A percentile compares a stretch with the other conserved stretches of the same genome.
phyloP scores from a whole-genome alignment of 2,113 vertebrate species.

The Poecilia latipinna region DNA sequence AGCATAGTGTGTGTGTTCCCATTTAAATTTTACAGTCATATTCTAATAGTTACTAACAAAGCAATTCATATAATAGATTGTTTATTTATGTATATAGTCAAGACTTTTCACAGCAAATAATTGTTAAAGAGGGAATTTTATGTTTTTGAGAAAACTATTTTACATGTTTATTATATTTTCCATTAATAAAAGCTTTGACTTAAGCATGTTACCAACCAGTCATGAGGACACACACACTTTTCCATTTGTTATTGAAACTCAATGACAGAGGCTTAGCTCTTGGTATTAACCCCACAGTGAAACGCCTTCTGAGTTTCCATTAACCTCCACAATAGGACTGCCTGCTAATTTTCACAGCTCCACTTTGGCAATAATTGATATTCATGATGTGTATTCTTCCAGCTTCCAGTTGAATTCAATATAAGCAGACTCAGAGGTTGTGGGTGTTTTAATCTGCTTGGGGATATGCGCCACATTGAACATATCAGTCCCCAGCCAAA shows the following conservation, averaged over 20 bases:
- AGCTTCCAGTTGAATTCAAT: constrained; percentile 53
- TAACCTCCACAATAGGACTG: constrained; percentile 64
- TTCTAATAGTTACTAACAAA: too few relatives aligned
- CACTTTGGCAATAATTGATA: constrained; percentile 77
- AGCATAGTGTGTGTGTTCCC: too few relatives aligned
- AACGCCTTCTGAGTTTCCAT: constrained; percentile 61
- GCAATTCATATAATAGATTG: too few relatives aligned
- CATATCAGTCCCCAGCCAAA: constrained; percentile 13
- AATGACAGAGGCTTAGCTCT: constrained; percentile 47
- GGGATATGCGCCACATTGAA: constrained; percentile 34
- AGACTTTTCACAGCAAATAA: background rate
- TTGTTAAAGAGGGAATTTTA: background rate
- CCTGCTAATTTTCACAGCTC: constrained; percentile 66
- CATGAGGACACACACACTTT: constrained; percentile 39
- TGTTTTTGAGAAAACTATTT: background rate
- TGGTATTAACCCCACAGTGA: constrained; percentile 55
- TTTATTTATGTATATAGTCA: background rate
- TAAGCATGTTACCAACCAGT: constrained; percentile 27
- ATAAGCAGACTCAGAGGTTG: constrained; percentile 39
- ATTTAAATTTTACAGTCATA: too few relatives aligned
- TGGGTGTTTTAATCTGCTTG: constrained; percentile 46
- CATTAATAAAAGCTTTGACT: constrained; percentile 13
- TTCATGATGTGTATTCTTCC: constrained; percentile 70
- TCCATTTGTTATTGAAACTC: constrained; percentile 52
- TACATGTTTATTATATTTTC: constrained; percentile 8